Base-by-base conservation (phyloP, 2,797 vertebrate species). In the Gadopsis bispinosus region DNA sequence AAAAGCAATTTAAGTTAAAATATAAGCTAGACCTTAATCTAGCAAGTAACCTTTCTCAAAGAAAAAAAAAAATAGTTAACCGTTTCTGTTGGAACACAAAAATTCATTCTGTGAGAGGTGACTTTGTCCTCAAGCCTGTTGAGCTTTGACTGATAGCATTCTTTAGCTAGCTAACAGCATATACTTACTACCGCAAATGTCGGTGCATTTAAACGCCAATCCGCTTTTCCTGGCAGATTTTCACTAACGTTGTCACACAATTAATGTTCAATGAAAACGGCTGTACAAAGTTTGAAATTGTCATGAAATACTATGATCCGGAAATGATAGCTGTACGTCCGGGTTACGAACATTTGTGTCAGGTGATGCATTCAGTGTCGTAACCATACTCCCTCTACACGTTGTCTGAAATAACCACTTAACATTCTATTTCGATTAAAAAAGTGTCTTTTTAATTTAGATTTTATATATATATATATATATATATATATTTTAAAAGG, bases 321-420 rank as follows among this genome's bases (percentile, higher is more conserved):
- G 88, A 87, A 75, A 0, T 73, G 0, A n/a, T 22, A 5, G 1
- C 0, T 20, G 0, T 12, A 84, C 66, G 61, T 85, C 87, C 80
- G 84, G 84, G 76, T 79, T 51, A 68, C 11, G 1, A 0, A 3
- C 6, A 2, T 0, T 0, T 19, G 1, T 3, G 39, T 43, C 59
- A 43, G 5, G 14, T 50, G 31, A 5, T 14, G 8, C 3, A 1
- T 31, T 39, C 22, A 37, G 37, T 37, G 33, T 35, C 33, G 5
- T 5, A 35, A 1, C 33, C 33, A 35, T 35, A 7, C 33, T 19
- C 14, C 14, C 41, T 14, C 12, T 43, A 4, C 4, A 47, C 45
- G 20, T 12, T 43, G 22, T 39, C 31, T 66, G 17, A 50, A 58
- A 48, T n/a, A 19, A 11, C 37, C 14, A 37, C 56, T 37, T 35